These are phyloP conservation scores for Drosophila novamexicana DNA, from an alignment of 1,140 invertebrate genomes.

Conservation along the genomic window DNA sequence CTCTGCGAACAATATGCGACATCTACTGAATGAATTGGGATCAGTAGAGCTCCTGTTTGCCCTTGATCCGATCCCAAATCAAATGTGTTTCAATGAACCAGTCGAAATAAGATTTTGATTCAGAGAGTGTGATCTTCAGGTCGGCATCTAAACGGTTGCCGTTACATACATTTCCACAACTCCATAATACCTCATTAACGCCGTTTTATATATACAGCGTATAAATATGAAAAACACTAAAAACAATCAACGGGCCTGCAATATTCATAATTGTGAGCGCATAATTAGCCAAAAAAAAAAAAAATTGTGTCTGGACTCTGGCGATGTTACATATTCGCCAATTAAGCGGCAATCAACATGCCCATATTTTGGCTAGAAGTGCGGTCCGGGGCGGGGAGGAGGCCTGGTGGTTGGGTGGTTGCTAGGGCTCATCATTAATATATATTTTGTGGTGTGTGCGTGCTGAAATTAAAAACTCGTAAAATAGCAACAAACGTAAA, in stretches of 20 bases:
- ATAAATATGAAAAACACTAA: conserved; percentile 24
- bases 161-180: not conserved
- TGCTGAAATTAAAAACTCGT: conserved; percentile 78
- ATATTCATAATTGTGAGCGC: conserved; percentile 29
- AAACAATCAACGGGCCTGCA: conserved; percentile 46
- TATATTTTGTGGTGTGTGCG: conserved; percentile 43
- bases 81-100: too few relatives aligned
- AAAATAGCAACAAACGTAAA: conserved; percentile 73
- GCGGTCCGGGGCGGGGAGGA: not conserved
- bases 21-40: too few relatives aligned
- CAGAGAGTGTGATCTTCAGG: too few relatives aligned
- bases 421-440: conserved; percentile 18
- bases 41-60: too few relatives aligned
- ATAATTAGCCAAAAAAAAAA: conserved; percentile 62
- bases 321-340: conserved; percentile 61
- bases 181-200: not conserved
- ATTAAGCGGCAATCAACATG: conserved; percentile 69
- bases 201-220: not conserved
- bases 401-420: not conserved
- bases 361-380: not conserved
- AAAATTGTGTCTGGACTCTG: conserved; percentile 39
- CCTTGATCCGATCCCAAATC: too few relatives aligned
- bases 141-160: too few relatives aligned
- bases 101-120: too few relatives aligned
- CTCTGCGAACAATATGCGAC: too few relatives aligned